phyloP scores from a whole-genome alignment of 2,113 vertebrate species.

The Hepsetus odoe region DNA sequence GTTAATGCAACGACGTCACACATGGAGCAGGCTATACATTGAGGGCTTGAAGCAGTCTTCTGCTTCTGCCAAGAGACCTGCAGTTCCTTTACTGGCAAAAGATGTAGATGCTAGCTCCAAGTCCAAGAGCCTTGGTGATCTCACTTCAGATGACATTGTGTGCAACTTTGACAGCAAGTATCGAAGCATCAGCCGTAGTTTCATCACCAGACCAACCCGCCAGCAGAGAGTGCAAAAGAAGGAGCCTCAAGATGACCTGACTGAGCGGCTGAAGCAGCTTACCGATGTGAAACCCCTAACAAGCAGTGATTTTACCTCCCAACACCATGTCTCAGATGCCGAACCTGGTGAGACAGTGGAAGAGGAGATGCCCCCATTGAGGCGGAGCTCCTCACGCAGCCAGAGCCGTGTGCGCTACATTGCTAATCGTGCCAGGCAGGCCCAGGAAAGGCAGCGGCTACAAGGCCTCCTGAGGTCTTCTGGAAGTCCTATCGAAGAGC shows the following conservation, averaged over 20 bases:
- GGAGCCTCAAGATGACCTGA: constrained; percentile 71
- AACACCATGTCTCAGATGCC: constrained; percentile 27
- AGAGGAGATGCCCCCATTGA: constrained; percentile 69
- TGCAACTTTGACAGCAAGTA: constrained; percentile 85
- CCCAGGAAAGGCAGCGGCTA: constrained; percentile 86
- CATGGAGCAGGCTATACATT: constrained; percentile 85
- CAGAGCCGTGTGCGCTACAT: constrained; percentile 92
- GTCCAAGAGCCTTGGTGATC: constrained; percentile 93
- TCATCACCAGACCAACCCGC: constrained; percentile 75
- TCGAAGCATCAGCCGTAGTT: constrained; percentile 86
- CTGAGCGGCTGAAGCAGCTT: constrained; percentile 84
- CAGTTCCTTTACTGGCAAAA: constrained; percentile 33
- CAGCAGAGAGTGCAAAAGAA: constrained; percentile 69
- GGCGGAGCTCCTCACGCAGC: constrained; percentile 87
- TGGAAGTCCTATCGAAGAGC: constrained; percentile 82
- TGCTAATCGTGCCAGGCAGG: constrained; percentile 87
- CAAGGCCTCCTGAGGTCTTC: constrained; percentile 69
- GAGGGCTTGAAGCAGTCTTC: constrained; percentile 79
- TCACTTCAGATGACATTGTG: constrained; percentile 89
- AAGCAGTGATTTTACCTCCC: constrained; percentile 76
- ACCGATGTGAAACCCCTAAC: constrained; percentile 83
- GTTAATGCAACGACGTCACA: constrained; percentile 75
- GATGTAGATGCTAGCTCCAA: constrained; percentile 67
- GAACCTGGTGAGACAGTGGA: constrained; percentile 55
- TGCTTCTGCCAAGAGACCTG: constrained; percentile 56